Base-by-base conservation (phyloP, 2,888 invertebrate genomes). In the Chymomyza procnemis region DNA sequence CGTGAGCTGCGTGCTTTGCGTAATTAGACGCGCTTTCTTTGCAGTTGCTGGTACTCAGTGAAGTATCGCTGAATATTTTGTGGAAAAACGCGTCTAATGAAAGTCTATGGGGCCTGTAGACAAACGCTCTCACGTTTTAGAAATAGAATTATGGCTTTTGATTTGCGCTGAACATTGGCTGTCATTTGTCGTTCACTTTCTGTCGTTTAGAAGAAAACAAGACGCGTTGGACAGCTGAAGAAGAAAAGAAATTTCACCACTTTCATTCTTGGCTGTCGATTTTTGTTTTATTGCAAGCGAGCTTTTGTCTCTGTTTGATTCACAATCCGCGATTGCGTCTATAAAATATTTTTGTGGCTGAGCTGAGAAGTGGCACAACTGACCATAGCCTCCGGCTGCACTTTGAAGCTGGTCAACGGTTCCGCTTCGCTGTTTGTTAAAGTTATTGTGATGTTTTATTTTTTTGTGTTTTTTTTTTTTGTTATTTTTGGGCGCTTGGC, bases 191-290 rank as follows among this genome's bases (percentile, higher is more conserved):
- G 77, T 66, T 78, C 73, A 78, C 77, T 78, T 78, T 75, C 78
- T 68, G 66, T 3, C 26, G 26, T 8, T 26, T 26, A 26, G 26
- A 26, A 26, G 26, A 26, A 64, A 68, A 62, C 46, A 62, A 60
- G 63, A 57, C 34, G 55, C 21, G 21, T 60, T 56, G 52, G 57
- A 69, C 9, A 50, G 54, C 22, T 19, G 57, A 50, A 64, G 69
- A 69, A 76, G 66, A 76, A 66, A 67, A 77, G 74, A 78, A 80
- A 80, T 80, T 80, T 80, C 79, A 80, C 79, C 81, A 80, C 79
- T 80, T 80, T 80, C 81, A 80, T 80, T 80, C 79, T 80, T 78
- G 78, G 71, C 78, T 78, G 78, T 79, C 80, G 75, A 78, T 80
- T 79, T 80, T 74, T 80, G 68, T 77, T 78, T 79, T 79, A 78